A percentile compares a stretch with the other conserved stretches of the same genome.
Evolutionary conservation across 1,140 invertebrate species (phyloP).

Genomic region (Drosophila yakuba): DNA sequence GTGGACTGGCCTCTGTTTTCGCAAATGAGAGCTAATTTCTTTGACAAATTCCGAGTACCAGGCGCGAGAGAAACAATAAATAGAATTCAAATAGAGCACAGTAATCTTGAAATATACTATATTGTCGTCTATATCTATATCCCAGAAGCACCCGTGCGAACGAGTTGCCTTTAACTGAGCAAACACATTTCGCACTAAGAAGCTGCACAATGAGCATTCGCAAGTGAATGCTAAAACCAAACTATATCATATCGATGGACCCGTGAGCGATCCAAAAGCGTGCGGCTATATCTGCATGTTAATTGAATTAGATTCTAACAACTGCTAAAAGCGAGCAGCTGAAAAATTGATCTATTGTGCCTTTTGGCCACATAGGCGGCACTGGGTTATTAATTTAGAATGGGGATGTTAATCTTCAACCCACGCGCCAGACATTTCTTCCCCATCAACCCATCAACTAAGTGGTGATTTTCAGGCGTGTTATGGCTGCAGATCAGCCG

Average conservation of each 20-base stretch:
- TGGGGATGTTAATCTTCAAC: conserved; percentile 9
- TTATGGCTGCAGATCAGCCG: conserved; percentile 7
- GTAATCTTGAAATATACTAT: conserved; percentile 1
- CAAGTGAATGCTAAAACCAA: conserved; percentile 59
- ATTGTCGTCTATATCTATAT: background rate
- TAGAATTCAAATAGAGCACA: conserved; percentile 44
- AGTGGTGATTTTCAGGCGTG: conserved; percentile 6
- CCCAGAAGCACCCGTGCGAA: conserved; percentile 8
- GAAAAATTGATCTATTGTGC: background rate
- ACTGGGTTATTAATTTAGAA: conserved; percentile 5
- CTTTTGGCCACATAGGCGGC: background rate
- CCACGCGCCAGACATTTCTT: conserved; percentile 31
- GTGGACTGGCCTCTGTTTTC: conserved; percentile 20
- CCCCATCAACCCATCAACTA: conserved; percentile 6
- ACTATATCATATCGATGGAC: conserved; percentile 6
- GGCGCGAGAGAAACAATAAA: conserved; percentile 40
- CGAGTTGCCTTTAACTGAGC: conserved; percentile 20
- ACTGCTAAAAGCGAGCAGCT: conserved; percentile 42
- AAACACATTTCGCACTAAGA: conserved; percentile 33
- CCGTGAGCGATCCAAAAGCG: background rate
- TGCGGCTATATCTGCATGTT: conserved; percentile 30
- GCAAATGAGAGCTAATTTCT: conserved; percentile 46
- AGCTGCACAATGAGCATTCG: conserved; percentile 21
- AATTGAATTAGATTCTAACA: conserved; percentile 54
- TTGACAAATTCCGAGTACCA: conserved; percentile 46